These are phyloP conservation scores for Polylopha cassiicola DNA, from an alignment of 2,888 invertebrate species.

Conservation along the genomic window DNA sequence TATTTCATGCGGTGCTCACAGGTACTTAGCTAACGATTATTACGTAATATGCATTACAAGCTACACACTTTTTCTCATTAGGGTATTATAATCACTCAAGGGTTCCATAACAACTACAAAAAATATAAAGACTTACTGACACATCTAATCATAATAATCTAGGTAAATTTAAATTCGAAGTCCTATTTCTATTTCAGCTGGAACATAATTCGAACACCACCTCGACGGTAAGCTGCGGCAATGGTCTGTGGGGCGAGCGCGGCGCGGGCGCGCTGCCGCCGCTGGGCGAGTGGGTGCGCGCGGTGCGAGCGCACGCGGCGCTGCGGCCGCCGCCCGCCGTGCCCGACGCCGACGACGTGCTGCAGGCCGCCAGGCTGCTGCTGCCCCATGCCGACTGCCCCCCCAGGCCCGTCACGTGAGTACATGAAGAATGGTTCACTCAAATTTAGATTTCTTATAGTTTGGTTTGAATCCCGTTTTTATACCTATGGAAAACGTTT, in stretches of 20 bases:
- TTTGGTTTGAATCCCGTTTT: no score
- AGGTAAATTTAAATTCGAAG: no score
- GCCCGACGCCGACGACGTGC: constrained; percentile 91
- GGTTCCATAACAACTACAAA: no score
- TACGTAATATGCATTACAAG: no score
- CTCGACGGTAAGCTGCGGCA: constrained; percentile 40
- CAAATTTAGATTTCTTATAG: background rate
- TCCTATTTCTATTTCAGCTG: constrained; percentile 59
- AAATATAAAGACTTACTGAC: no score
- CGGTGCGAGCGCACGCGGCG: constrained; percentile 88
- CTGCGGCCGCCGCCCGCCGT: constrained; percentile 86
- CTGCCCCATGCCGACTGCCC: constrained; percentile 94
- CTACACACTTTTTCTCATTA: no score
- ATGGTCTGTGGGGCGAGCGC: constrained; percentile 87
- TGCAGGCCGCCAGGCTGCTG: constrained; percentile 90
- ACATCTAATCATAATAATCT: no score
- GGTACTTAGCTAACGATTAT: constrained; percentile 44
- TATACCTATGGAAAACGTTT: no score
- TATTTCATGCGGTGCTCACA: constrained; percentile 96
- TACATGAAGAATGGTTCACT: background rate
- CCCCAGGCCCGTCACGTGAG: constrained; percentile 83
- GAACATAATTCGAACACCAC: constrained; percentile 73
- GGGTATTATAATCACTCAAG: no score
- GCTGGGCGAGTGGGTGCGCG: constrained; percentile 93
- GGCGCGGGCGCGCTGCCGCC: constrained; percentile 93